Evolutionary conservation across 2,797 vertebrate species (phyloP).

Genomic region (Hypotaenidia philippensis): DNA sequence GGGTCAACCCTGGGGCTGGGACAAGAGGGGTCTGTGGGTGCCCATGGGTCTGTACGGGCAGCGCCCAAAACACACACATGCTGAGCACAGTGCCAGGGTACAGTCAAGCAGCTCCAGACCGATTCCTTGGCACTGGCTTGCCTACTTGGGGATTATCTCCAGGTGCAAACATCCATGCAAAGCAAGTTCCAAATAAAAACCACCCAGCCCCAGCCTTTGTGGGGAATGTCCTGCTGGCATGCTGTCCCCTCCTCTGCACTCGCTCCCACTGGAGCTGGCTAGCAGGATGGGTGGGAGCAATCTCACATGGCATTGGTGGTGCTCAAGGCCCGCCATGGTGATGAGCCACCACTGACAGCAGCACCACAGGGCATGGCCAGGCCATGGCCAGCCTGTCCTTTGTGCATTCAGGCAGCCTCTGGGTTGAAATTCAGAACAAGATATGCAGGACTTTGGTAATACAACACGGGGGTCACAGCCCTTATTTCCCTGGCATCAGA

Average conservation of each 20-base stretch:
- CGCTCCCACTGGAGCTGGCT: accelerated
- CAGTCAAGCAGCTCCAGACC: background rate
- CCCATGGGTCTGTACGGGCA: background rate
- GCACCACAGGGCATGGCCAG: background rate
- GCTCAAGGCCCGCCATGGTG: too few species aligned
- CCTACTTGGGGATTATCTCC: background rate
- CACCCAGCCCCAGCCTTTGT: background rate
- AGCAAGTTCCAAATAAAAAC: background rate
- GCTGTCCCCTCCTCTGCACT: background rate
- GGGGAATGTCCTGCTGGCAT: background rate
- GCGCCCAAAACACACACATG: background rate
- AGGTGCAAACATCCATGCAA: background rate
- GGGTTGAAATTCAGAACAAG: background rate
- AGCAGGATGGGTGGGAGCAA: background rate
- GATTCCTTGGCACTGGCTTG: background rate
- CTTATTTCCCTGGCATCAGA: background rate
- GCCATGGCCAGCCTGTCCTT: background rate
- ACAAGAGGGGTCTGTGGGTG: background rate
- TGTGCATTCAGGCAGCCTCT: background rate
- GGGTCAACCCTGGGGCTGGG: background rate
- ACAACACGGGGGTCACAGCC: accelerated
- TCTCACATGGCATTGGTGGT: background rate
- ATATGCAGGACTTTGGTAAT: accelerated
- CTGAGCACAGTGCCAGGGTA: background rate
- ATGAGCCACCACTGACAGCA: background rate